Conservation (phyloP, 2,797 vertebrate species). For the Valencia hispanica region DNA sequence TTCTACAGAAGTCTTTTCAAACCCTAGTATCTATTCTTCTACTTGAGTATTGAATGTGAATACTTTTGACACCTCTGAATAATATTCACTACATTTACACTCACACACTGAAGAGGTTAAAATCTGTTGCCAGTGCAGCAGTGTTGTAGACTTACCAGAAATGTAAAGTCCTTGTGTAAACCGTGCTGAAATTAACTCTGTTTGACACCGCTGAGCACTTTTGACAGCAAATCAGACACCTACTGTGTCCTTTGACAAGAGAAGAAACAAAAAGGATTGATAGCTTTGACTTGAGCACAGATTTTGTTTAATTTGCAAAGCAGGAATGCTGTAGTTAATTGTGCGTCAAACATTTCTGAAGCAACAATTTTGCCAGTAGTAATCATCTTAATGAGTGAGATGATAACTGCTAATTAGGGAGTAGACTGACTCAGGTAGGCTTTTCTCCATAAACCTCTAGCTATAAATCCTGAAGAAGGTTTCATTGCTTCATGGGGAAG, state of each 20-base stretch:
- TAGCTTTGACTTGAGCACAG: constrained; percentile 20
- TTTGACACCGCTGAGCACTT: constrained; percentile 18
- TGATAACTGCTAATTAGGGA: constrained; percentile 42
- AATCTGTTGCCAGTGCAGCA: constrained; percentile 20
- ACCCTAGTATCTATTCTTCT: no score
- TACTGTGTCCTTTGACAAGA: constrained; percentile 24
- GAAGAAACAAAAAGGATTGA: constrained; percentile 16
- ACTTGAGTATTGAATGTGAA: no score
- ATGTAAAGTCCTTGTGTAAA: constrained; percentile 25
- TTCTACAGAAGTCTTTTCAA: no score
- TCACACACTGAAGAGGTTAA: constrained; percentile 13
- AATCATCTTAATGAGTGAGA: constrained; percentile 45
- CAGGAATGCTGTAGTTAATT: constrained; percentile 16
- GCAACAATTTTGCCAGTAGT: constrained; percentile 25
- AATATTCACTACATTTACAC: constrained; percentile 5
- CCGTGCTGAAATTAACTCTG: constrained; percentile 20
- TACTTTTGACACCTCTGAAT: no score
- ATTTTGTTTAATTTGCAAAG: constrained; percentile 27
- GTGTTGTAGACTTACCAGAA: neutral
- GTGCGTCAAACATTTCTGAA: constrained; percentile 22
- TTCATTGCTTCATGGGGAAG: constrained; percentile 5
- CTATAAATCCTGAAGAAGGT: constrained; percentile 13
- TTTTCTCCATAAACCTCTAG: constrained; percentile 2
- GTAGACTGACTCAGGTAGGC: constrained; percentile 7
- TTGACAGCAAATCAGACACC: constrained; percentile 33